Evolutionary conservation across 2,888 invertebrate genomes (phyloP).

Genomic region (Neoaliturus tenellus): DNA sequence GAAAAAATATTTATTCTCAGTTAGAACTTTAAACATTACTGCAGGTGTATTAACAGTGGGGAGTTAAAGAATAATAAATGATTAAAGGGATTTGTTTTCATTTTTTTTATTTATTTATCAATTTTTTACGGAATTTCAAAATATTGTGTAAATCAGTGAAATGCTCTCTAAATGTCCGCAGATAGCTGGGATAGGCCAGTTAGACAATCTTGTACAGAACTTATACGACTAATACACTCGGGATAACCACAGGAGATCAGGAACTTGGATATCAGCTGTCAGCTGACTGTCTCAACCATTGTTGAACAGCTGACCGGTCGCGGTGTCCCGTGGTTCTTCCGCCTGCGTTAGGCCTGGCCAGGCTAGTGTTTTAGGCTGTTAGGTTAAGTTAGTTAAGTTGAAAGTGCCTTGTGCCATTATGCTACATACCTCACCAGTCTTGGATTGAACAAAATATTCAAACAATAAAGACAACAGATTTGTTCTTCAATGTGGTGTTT

Average conservation of each 20-base stretch:
- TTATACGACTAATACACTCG: neutral
- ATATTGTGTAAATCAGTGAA: neutral
- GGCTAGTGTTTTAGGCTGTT: constrained; percentile 3
- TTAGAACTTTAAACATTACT: too few species aligned
- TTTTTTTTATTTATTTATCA: too few species aligned
- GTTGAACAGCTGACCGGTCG: neutral
- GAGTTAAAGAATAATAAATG: too few species aligned
- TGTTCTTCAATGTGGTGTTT: constrained; percentile 9
- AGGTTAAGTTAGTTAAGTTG: constrained; percentile 25
- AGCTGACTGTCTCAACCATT: neutral
- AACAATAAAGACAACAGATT: constrained; percentile 42
- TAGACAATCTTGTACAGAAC: constrained; percentile 34
- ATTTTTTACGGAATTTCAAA: too few species aligned
- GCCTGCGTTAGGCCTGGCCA: neutral
- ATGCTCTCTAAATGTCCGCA: constrained; percentile 31
- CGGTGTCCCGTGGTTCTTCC: neutral
- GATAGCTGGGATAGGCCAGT: constrained; percentile 9
- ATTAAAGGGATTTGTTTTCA: too few species aligned
- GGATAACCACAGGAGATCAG: neutral
- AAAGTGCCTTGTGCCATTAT: constrained; percentile 48
- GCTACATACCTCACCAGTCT: constrained; percentile 33
- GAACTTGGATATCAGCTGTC: neutral
- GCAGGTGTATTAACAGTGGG: too few species aligned
- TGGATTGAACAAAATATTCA: constrained; percentile 45
- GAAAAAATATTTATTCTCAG: too few species aligned